phyloP scores from a whole-genome alignment of 2,797 vertebrate genomes.

The Stomatorhinus walkeri region DNA sequence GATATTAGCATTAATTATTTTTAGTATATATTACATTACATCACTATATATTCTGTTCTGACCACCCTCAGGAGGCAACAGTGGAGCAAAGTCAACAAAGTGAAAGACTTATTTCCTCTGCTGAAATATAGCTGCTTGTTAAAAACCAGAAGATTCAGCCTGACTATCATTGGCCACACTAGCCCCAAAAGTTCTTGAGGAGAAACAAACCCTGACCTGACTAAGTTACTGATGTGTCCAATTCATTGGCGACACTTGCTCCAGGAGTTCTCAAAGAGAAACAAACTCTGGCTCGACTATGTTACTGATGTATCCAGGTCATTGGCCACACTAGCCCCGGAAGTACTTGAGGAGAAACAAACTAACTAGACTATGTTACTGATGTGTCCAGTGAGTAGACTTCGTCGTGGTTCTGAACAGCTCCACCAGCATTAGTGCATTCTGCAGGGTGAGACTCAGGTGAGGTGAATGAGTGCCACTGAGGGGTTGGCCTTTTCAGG shows the following conservation, averaged over 20 bases:
- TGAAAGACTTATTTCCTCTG: not conserved
- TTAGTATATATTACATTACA: not conserved
- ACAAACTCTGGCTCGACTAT: not conserved
- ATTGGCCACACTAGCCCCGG: not conserved
- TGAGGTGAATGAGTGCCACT: not conserved
- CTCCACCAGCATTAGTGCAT: not conserved
- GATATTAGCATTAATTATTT: not conserved
- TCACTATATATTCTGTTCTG: not conserved
- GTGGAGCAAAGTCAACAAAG: not conserved
- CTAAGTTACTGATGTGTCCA: not conserved
- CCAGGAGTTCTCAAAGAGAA: not conserved
- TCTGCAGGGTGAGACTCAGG: not conserved
- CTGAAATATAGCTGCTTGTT: not conserved
- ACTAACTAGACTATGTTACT: not conserved
- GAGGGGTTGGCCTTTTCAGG: not conserved
- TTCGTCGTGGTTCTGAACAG: not conserved
- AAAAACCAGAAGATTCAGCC: not conserved
- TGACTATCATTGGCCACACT: conserved; percentile 1
- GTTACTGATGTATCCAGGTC: not conserved
- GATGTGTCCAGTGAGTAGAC: not conserved
- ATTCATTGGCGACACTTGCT: not conserved
- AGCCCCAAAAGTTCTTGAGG: not conserved
- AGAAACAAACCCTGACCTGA: not conserved
- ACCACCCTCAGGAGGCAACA: not conserved
- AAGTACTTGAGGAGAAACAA: not conserved